Percentiles rank a stretch among this genome's conserved stretches.
phyloP scores from a whole-genome alignment of 2,797 vertebrate species.

The Streptopelia turtur region DNA sequence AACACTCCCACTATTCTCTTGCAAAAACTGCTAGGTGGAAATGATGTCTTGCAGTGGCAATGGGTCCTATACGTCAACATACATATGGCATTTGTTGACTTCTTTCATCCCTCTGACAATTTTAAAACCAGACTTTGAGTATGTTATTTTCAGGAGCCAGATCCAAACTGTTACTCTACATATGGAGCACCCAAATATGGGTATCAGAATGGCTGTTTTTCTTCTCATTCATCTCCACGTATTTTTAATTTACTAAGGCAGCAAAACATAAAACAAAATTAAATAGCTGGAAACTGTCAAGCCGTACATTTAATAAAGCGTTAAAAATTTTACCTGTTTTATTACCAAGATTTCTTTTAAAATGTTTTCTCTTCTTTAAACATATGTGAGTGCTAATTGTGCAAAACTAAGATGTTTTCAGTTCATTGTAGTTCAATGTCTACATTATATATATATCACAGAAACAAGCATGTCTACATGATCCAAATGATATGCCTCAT shows the following conservation, averaged over 20 bases:
- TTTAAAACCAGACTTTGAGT: not conserved
- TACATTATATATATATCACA: not conserved
- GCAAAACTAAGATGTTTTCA: not conserved
- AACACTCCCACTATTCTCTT: constrained; percentile 17
- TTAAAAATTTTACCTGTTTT: not conserved
- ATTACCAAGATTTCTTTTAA: not conserved
- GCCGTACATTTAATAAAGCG: not conserved
- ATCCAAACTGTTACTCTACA: not conserved
- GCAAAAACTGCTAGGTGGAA: not conserved
- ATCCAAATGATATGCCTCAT: not conserved
- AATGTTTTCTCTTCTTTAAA: not conserved
- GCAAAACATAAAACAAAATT: not conserved
- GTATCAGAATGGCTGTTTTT: not conserved
- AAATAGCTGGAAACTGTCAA: not conserved
- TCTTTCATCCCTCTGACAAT: not conserved
- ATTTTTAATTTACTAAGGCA: not conserved
- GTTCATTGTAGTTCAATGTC: not conserved
- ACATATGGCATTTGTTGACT: not conserved
- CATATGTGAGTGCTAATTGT: not conserved
- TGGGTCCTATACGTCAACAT: not conserved
- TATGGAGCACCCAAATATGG: rapidly evolving
- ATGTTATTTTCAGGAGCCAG: not conserved
- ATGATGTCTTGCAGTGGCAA: not conserved
- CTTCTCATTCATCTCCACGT: not conserved
- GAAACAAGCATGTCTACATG: not conserved